Percentiles rank a stretch among this genome's conserved stretches.
These are phyloP conservation scores for Microcebus tavaratra DNA, from an alignment of 2,113 vertebrate genomes.

Conservation along the genomic window DNA sequence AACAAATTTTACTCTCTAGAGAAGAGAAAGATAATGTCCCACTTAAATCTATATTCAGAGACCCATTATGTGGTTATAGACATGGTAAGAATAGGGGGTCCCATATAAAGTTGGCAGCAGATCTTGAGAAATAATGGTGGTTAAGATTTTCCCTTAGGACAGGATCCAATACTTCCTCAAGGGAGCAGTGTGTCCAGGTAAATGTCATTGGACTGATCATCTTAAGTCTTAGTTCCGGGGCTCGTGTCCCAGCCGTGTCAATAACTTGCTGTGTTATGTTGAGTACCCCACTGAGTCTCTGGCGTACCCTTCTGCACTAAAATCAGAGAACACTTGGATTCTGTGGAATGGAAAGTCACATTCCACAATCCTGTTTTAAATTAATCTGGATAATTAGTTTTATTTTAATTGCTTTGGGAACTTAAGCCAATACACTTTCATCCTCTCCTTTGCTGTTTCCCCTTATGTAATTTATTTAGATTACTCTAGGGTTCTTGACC, in stretches of 20 bases:
- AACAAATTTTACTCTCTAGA: background rate
- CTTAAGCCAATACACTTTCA: background rate
- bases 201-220: background rate
- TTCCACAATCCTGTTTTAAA: slow-evolving; percentile 12
- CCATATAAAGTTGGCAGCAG: background rate
- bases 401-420: slow-evolving; percentile 44
- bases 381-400: slow-evolving; percentile 44
- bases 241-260: background rate
- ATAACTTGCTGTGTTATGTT: background rate
- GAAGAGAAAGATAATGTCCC: background rate
- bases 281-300: background rate
- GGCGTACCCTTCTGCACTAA: background rate
- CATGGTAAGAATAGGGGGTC: background rate
- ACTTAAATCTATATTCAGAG: background rate
- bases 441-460: background rate
- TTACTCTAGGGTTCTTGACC: background rate
- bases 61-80: background rate
- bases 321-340: background rate
- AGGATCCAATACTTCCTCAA: background rate
- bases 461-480: background rate
- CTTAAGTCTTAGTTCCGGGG: background rate
- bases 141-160: background rate
- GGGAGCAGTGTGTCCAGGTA: background rate
- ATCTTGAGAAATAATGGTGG: background rate
- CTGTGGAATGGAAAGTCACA: background rate